A percentile compares a stretch with the other conserved stretches of the same genome.
phyloP scores from a whole-genome alignment of 92 coral and sea anemone species.

The Montipora capitata region DNA sequence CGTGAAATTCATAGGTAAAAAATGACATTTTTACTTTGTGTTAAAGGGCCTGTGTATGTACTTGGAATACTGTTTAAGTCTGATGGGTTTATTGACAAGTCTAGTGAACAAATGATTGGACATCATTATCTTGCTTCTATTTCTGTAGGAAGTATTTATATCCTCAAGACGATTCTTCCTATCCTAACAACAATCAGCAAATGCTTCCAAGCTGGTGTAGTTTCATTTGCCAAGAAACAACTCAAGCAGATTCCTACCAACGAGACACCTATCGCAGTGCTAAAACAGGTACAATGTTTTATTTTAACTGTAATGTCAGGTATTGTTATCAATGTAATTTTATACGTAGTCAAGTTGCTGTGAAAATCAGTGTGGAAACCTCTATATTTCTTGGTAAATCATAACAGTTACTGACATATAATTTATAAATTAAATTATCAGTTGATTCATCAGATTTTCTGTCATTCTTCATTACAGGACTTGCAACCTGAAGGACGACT shows the following conservation, averaged over 20 bases:
- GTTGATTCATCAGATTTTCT: slow-evolving; percentile 10
- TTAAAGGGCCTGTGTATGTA: slow-evolving; percentile 24
- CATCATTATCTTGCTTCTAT: background rate
- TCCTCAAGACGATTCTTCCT: slow-evolving; percentile 39
- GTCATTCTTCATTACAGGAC: slow-evolving; percentile 28
- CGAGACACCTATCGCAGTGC: slow-evolving; percentile 24
- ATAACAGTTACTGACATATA: slow-evolving; percentile 21
- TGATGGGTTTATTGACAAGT: slow-evolving; percentile 24
- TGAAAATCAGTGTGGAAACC: slow-evolving; percentile 23
- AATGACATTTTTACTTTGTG: slow-evolving; percentile 8
- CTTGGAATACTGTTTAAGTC: background rate
- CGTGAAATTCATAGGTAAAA: slow-evolving; percentile 30
- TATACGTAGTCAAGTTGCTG: slow-evolving; percentile 15
- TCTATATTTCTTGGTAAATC: background rate
- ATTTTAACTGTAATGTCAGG: slow-evolving; percentile 11
- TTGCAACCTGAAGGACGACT: slow-evolving; percentile 52
- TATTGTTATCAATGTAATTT: background rate
- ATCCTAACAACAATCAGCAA: slow-evolving; percentile 46
- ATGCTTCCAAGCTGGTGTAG: slow-evolving; percentile 57
- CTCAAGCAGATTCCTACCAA: slow-evolving; percentile 29
- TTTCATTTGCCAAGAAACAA: slow-evolving; percentile 40
- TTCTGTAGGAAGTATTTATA: slow-evolving; percentile 30
- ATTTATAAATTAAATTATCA: slow-evolving; percentile 2
- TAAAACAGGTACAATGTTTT: slow-evolving; percentile 31
- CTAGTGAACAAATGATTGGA: background rate